Base-by-base conservation (phyloP, 2,797 vertebrate genomes). In the Corythornis leucogaster region DNA sequence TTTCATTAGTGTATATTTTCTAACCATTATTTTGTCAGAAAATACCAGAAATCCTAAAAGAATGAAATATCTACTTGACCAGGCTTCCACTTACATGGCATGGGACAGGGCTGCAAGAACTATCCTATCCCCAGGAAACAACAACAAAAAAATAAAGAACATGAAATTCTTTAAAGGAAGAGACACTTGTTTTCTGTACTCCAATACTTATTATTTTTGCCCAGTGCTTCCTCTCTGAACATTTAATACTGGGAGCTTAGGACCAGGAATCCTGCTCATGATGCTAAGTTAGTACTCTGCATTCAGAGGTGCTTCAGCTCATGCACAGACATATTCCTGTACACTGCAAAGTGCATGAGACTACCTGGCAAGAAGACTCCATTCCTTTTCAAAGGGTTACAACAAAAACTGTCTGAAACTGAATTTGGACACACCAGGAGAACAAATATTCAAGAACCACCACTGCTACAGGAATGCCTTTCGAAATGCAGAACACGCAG, bases 401-500 rank as follows among this genome's bases (percentile, higher is more conserved):
- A 59, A 21, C 28, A 57, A 64, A 84, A 84, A 38, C 31, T 53
- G 40, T 9, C 25, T 10, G 62, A 33, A 90, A 85, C 17, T 1
- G 3, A 33, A 85, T 38, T 31, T 43, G 53, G 69, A 68, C 14
- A 10, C 30, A 58, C 19, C 40, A 42, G 42, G 59, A 91, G 86
- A 82, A 30, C n/a, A 84, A 74, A 64, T 9, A 70, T 69, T 67
- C 63, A 77, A 54, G 58, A 69, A 63, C 51, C 48, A 67, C 63
- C 33, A 28, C 0, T 45, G 83, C 30, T 71, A 84, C 83, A 93
- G 31, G 31, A 87, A 77, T 5, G 31, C 51, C 68, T 81, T 71
- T 68, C 89, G 54, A 84, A 83, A 87, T 82, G 89, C 93, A 54
- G 80, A 83, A 81, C 74, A 85, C 10, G 11, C 38, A 66, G 12